Evolutionary conservation across 2,797 vertebrate species (phyloP), one percentile per base, ranked within the genome.

Genomic region (Alectoris magna): DNA sequence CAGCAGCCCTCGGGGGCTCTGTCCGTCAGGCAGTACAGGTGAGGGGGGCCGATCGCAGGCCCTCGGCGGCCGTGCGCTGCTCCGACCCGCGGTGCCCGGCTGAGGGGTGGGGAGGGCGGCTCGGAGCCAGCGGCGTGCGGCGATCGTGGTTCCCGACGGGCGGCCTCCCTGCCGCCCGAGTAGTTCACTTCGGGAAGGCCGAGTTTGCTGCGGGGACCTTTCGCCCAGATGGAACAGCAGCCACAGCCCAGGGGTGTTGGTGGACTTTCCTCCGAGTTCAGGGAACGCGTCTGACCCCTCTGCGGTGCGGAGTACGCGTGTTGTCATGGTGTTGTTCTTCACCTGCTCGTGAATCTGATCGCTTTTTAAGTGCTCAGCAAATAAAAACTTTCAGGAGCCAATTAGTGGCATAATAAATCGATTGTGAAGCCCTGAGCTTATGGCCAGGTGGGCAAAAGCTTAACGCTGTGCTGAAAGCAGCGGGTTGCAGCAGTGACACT

Each of bases 1-100:
- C 84, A 74, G 29, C 93, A 96, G 41, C 96, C 95, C 8, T 21
- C 34, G 11, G 87, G 90, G 3, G 4, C 46, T 6, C 85, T 99
- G 23, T 84, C 77, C 5, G 96, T 99, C 63, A 96, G 96, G 38
- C 99, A 99, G 84, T 99, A 98, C 98, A 99, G 98, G 99, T 99
- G 97, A 85, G 41, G 5, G n/a, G 29, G 2, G 48, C n/a, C 46
- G 53, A 6, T 26, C 55, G 55, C 14, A 12, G 55, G 31, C 55
- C 55, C 6, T 31, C 16, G 4, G 29, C 15, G 29, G 29, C 14
- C 29, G 53, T 55, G 53, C 7, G 51, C 23, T 24, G 48, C 48
- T 21, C 21, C 46, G 46, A 48, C 19, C 46, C 46, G 46, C 46
- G 21, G 49, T 51, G 49, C 49, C 49, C 49, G 49, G 49, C 26